Evolutionary conservation across 92 coral and sea anemone genomes (phyloP).

Genomic region (Zoanthus sociatus): DNA sequence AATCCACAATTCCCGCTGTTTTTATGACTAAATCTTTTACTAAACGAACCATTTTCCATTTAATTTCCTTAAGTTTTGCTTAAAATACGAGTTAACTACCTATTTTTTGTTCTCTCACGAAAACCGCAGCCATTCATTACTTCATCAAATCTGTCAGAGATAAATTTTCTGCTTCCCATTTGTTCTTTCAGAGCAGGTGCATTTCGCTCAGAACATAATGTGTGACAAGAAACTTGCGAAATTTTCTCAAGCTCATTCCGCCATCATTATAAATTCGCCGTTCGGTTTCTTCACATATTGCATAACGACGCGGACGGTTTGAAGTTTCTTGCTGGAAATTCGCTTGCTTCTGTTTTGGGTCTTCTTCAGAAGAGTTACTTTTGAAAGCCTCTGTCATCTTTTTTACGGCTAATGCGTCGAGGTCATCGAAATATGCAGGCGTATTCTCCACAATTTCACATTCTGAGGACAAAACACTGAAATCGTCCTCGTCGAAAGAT

Average conservation of each 20-base stretch:
- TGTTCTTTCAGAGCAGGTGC: slow-evolving; percentile 25
- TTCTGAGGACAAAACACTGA: slow-evolving; percentile 24
- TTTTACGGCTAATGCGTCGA: slow-evolving; percentile 10
- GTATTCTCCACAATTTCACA: slow-evolving; percentile 16
- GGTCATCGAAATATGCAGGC: slow-evolving; percentile 24
- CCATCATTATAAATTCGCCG: slow-evolving; percentile 29
- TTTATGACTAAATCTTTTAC: not conserved
- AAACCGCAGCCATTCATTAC: not conserved
- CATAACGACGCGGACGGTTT: slow-evolving; percentile 30
- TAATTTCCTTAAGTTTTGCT: not conserved
- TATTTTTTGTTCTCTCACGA: not conserved
- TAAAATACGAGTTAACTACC: not conserved
- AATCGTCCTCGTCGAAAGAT: slow-evolving; percentile 41
- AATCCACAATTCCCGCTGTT: not conserved
- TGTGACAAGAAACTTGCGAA: slow-evolving; percentile 30
- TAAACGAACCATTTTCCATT: not conserved
- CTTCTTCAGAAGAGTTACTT: not conserved
- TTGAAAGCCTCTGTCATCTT: slow-evolving; percentile 28
- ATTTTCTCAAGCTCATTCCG: slow-evolving; percentile 28
- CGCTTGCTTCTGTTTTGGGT: not conserved
- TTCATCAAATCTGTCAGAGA: not conserved
- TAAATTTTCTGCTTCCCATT: not conserved
- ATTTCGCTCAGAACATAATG: slow-evolving; percentile 29
- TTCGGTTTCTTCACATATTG: slow-evolving; percentile 34
- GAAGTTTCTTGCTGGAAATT: not conserved